These are phyloP conservation scores for Scytalopus superciliaris DNA, from an alignment of 2,113 vertebrate genomes.

Conservation along the genomic window DNA sequence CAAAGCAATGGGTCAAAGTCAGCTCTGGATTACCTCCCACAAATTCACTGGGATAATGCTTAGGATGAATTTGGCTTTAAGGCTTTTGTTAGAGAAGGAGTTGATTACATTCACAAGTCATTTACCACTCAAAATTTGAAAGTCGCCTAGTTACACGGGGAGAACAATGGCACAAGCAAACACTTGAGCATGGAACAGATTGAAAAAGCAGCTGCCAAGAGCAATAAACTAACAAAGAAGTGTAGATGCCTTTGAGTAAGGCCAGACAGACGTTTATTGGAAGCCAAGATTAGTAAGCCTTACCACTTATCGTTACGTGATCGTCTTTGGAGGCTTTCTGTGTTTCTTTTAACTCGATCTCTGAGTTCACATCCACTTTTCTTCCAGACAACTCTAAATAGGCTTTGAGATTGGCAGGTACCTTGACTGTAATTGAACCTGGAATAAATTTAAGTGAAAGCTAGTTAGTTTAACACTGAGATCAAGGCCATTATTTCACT, in stretches of 20 bases:
- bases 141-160: not conserved
- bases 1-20: not conserved
- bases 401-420: conserved; percentile 81
- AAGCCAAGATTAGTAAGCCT: conserved; percentile 51
- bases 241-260: not conserved
- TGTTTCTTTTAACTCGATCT: conserved; percentile 78
- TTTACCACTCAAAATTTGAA: not conserved
- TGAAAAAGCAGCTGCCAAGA: not conserved
- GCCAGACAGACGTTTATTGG: conserved; percentile 9
- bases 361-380: conserved; percentile 82
- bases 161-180: not conserved
- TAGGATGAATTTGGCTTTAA: not conserved
- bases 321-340: conserved; percentile 61
- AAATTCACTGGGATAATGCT: not conserved
- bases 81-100: not conserved
- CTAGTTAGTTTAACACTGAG: not conserved
- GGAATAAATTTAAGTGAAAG: conserved; percentile 22
- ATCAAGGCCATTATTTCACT: not conserved
- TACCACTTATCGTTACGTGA: conserved; percentile 81
- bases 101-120: not conserved
- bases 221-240: conserved; percentile 12
- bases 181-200: not conserved
- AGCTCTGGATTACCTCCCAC: not conserved
- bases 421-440: conserved; percentile 87
- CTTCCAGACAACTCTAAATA: conserved; percentile 79